Percentiles rank a stretch among this genome's conserved stretches.
Evolutionary conservation across 2,113 vertebrate genomes (phyloP).

Genomic region (Nyctereutes procyonoides): DNA sequence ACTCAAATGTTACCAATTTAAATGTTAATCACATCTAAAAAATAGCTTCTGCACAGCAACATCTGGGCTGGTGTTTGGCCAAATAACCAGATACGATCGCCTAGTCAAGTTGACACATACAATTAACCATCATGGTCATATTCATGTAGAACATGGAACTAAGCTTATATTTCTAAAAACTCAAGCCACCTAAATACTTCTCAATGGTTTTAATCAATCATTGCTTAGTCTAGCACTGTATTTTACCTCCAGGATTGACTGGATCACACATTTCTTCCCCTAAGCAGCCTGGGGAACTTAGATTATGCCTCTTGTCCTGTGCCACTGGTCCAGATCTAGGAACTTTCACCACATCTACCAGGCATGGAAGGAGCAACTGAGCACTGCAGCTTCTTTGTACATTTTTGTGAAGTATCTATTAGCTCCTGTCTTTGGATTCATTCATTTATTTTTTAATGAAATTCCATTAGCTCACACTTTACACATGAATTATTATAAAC

Average conservation of each 20-base stretch:
- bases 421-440: background rate
- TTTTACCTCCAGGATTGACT: background rate
- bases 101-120: background rate
- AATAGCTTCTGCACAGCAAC: background rate
- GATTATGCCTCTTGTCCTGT: background rate
- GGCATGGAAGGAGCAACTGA: background rate
- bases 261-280: background rate
- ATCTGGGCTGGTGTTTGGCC: background rate
- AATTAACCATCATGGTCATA: background rate
- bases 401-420: background rate
- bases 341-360: background rate
- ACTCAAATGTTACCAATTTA: background rate
- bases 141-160: background rate
- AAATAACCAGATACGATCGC: too few species aligned
- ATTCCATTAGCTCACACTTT: background rate
- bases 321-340: too few species aligned
- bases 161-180: background rate
- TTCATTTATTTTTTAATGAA: background rate
- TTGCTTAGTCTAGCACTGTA: background rate
- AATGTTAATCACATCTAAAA: background rate
- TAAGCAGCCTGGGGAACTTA: background rate
- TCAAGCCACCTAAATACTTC: background rate
- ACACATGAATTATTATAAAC: background rate
- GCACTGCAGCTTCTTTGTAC: background rate
- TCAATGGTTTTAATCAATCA: background rate